Base-by-base conservation (phyloP, 35 echinoderm and acorn worm species). In the Patiria miniata region DNA sequence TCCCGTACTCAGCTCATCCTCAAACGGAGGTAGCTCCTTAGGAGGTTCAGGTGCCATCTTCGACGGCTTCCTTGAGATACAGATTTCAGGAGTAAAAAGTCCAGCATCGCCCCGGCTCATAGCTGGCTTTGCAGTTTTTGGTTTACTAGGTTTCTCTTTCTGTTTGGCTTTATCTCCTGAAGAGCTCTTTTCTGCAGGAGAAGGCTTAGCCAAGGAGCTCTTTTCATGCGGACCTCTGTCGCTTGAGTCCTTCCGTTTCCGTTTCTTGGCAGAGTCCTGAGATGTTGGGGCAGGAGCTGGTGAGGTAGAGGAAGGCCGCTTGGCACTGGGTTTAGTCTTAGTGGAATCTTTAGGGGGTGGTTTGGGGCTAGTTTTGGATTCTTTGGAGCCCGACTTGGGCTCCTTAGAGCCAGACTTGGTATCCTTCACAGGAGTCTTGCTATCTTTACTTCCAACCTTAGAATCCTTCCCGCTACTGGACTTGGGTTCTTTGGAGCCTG, bases 21-120 rank as follows among this genome's bases (percentile, higher is more conserved):
- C 96, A 90, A 99, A 99, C 2, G 92, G 96, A 28, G 96, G 96
- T 78, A 99, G 80, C 36, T 87, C 79, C 56, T 89, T 93, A 1
- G 61, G 73, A 7, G 65, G 59, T 37, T 81, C 87, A 68, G 85
- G 92, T 68, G 92, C 84, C 34, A 77, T 0, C 42, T 88, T 94
- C 1, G 52, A 36, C 37, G 88, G 91, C 10, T 86, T 83, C 52
- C 93, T 92, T n/a, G 78, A 77, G 7, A 95, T 56, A 5, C 76
- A 36, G 40, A 94, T 91, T 78, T 99, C 96, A 44, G 96, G 96
- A 30, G 68, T 56, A 77, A 99, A 99, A 8, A 99, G 82, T 10
- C 83, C 89, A 78, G 52, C 42, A 37, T 91, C 59, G 21, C 82
- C 78, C 2, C 54, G 79, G 56, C 77, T 83, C 81, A 51, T 28